A percentile compares a stretch with the other conserved stretches of the same genome.
phyloP scores from a whole-genome alignment of 1,140 invertebrate species.

The Diabrotica undecimpunctata region DNA sequence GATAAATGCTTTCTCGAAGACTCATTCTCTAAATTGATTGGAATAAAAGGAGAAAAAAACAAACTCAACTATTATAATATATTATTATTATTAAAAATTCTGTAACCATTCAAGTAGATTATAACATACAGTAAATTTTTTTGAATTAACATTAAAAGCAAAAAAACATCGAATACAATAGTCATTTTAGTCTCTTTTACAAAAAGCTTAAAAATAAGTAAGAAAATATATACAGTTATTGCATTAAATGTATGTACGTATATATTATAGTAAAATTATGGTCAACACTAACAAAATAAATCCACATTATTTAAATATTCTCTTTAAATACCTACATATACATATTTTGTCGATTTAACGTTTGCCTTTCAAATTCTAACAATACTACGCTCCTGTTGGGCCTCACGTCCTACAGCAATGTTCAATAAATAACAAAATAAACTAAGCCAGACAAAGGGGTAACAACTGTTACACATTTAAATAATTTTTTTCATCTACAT shows the following conservation, averaged over 20 bases:
- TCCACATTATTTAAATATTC: background rate
- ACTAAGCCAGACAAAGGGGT: too few species aligned
- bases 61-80: conserved; percentile 4
- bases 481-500: too few species aligned
- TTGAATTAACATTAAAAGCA: background rate
- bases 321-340: background rate
- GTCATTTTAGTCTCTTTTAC: conserved; percentile 13
- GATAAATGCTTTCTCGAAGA: too few species aligned
- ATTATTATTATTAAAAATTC: conserved; percentile 12
- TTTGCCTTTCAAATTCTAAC: too few species aligned
- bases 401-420: too few species aligned
- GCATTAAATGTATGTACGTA: conserved; percentile 5
- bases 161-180: conserved; percentile 6
- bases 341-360: background rate
- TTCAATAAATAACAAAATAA: too few species aligned
- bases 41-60: background rate
- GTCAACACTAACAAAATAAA: background rate
- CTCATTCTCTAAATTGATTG: too few species aligned
- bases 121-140: conserved; percentile 5
- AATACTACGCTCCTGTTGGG: too few species aligned
- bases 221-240: conserved; percentile 19
- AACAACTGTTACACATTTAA: too few species aligned
- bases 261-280: background rate
- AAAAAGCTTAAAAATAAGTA: conserved; percentile 13
- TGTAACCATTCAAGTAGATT: background rate